Evolutionary conservation across 1,140 invertebrate species (phyloP), one percentile per base, ranked within the genome.

Genomic region (Agrilus planipennis): DNA sequence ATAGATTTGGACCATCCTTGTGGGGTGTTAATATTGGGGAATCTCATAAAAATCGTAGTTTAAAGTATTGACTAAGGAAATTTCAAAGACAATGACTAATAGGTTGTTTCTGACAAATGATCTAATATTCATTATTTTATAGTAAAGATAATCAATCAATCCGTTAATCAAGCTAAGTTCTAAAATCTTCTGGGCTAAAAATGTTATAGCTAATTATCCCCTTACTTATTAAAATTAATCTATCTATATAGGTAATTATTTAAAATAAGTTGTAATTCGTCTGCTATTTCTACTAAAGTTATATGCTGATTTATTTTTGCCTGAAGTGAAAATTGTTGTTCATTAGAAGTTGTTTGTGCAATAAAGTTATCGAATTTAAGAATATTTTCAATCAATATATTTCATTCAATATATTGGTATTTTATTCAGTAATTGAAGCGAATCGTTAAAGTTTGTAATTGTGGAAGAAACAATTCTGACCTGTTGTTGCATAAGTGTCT

Each of bases 401-500:
- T 32, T n/a, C n/a, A n/a, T n/a, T n/a, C n/a, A n/a, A n/a, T n/a
- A n/a, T n/a, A n/a, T n/a, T 11, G 34, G 14, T 11, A 23, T 37
- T 9, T 15, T 37, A 11, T 37, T 23, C 2, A 37, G 17, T 9
- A 5, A 10, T 4, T 9, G 30, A 25, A 47, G 14, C 19, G 36
- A 44, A 42, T 37, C 34, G 15, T 40, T 45, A 12, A 41, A 40
- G 36, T 45, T 51, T 30, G 39, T 49, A 17, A 47, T 51, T 4
- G 38, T 41, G 30, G 29, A 32, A 14, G 42, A 41, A 16, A 49
- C 46, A 3, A 47, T 43, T 36, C 34, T 31, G 32, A 43, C 34
- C 45, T 45, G 47, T 9, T 42, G 47, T 47, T 50, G 47, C 19
- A 46, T 32, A 2, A 54, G 23, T 14, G 29, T 49, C 40, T 47